Evolutionary conservation across 2,797 vertebrate species (phyloP).

Genomic region (Anguilla obscura): DNA sequence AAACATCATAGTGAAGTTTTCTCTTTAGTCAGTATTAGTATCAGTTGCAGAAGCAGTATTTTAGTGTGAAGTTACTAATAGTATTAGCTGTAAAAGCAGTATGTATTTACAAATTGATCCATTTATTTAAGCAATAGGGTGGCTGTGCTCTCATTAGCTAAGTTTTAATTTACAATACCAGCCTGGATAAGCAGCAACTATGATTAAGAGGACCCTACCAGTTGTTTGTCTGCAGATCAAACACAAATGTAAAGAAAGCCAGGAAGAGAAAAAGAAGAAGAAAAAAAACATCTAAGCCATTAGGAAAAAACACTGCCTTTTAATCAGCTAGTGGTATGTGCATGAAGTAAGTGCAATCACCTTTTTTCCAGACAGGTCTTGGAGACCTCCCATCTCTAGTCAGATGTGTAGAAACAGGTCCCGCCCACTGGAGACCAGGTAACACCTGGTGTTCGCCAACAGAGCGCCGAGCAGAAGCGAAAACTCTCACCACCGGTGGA

Average conservation of each 20-base stretch:
- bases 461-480: background rate
- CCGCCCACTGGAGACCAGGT: slow-evolving; percentile 8
- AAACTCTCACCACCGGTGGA: background rate
- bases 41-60: background rate
- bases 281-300: background rate
- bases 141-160: background rate
- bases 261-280: slow-evolving; percentile 2
- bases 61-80: background rate
- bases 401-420: slow-evolving; percentile 20
- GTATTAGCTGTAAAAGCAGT: background rate
- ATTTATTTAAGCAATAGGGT: background rate
- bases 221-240: slow-evolving; percentile 17
- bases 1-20: background rate
- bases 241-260: slow-evolving; percentile 4
- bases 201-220: background rate
- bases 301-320: background rate
- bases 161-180: background rate
- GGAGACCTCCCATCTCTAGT: background rate
- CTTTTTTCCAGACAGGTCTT: background rate
- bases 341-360: background rate
- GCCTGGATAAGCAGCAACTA: background rate
- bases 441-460: slow-evolving; percentile 35
- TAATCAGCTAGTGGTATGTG: slow-evolving; percentile 12
- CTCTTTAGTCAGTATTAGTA: background rate
- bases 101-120: too few species aligned